These are phyloP conservation scores for Otolemur crassicaudatus DNA, from an alignment of 2,797 vertebrate genomes.

Conservation along the genomic window DNA sequence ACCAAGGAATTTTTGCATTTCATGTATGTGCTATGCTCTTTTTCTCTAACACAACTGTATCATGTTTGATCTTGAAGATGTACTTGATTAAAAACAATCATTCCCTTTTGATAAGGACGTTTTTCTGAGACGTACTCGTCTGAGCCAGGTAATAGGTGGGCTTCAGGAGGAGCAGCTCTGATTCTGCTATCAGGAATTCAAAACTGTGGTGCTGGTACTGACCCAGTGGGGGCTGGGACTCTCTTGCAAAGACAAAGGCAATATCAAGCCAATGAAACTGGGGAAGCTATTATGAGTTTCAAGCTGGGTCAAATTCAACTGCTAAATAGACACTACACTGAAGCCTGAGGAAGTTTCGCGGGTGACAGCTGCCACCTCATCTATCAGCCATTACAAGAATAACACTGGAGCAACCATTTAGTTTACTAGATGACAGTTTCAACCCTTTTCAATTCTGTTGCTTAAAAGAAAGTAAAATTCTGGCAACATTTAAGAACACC, in stretches of 20 bases:
- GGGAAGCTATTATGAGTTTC: slow-evolving; percentile 46
- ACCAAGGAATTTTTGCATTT: background rate
- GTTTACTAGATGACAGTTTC: slow-evolving; percentile 27
- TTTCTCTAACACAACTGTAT: background rate
- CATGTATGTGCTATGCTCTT: background rate
- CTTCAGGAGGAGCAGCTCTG: background rate
- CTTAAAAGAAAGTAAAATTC: slow-evolving; percentile 23
- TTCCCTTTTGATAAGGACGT: background rate
- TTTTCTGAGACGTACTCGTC: background rate
- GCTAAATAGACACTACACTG: background rate
- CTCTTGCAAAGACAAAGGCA: slow-evolving; percentile 49
- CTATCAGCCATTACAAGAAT: slow-evolving; percentile 45
- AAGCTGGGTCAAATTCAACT: slow-evolving; percentile 46
- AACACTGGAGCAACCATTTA: background rate
- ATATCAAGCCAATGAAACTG: background rate
- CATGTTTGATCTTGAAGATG: slow-evolving; percentile 31
- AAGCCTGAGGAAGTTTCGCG: slow-evolving; percentile 27
- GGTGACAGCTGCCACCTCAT: slow-evolving; percentile 43
- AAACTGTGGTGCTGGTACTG: slow-evolving; percentile 11
- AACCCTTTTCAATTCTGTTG: background rate
- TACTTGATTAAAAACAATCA: slow-evolving; percentile 37
- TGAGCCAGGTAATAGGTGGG: background rate
- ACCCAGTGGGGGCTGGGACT: background rate
- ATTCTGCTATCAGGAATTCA: background rate
- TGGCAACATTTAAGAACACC: background rate